Conservation (phyloP, 1,140 invertebrate genomes). For the Sarcophaga bullata region DNA sequence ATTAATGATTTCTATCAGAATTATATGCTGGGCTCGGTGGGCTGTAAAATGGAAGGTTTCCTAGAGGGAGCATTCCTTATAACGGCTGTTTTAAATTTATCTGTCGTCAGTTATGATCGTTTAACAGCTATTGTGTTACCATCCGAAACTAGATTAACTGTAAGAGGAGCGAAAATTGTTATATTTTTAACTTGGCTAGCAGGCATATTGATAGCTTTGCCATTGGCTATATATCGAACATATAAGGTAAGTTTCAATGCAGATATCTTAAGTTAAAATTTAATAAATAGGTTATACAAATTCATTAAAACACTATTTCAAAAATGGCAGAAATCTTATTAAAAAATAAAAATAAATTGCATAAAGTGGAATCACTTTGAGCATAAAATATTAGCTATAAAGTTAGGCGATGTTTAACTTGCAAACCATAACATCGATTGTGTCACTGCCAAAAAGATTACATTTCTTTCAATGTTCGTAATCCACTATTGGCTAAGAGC, state of each 20-base stretch:
- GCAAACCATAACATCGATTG: no score
- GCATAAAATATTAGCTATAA: no score
- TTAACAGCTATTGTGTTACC: constrained; percentile 82
- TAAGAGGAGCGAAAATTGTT: constrained; percentile 70
- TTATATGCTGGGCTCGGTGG: constrained; percentile 75
- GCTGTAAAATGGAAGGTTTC: constrained; percentile 77
- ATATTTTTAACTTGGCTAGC: constrained; percentile 76
- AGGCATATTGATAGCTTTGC: constrained; percentile 71
- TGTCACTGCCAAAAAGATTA: no score
- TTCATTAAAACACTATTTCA: background rate
- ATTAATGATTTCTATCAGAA: constrained; percentile 79
- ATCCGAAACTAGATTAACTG: constrained; percentile 73
- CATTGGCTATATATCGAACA: constrained; percentile 73
- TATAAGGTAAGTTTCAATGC: constrained; percentile 68
- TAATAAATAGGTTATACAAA: background rate
- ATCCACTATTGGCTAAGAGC: no score
- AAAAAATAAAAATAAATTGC: background rate
- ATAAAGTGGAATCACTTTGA: no score
- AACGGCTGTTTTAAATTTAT: constrained; percentile 79
- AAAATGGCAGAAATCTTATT: constrained; percentile 22
- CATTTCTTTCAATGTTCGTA: no score
- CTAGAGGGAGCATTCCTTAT: constrained; percentile 75
- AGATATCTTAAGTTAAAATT: no score
- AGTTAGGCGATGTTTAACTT: no score
- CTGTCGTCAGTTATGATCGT: constrained; percentile 83